Conservation (phyloP, 2,888 invertebrate species). For the Pammene aurita region DNA sequence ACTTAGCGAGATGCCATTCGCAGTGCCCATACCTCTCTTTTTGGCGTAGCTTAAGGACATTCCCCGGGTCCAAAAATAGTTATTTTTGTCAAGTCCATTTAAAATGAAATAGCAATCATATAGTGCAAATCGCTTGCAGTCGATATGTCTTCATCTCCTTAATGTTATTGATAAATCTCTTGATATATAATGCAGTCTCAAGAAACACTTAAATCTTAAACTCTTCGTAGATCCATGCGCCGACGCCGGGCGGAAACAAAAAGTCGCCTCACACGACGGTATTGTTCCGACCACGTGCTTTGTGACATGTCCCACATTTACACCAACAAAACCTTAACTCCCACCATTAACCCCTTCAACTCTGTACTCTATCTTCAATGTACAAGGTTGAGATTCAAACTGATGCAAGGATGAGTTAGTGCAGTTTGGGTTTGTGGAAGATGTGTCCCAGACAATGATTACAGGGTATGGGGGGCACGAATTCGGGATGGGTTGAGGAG, state of each 20-base stretch:
- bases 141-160: too few relatives aligned
- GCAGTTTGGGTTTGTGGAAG: neutral
- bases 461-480: slow-evolving; percentile 37
- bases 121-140: too few relatives aligned
- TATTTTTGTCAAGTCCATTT: too few relatives aligned
- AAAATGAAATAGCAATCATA: too few relatives aligned
- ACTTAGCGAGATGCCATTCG: too few relatives aligned
- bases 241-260: slow-evolving; percentile 57
- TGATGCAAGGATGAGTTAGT: neutral
- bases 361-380: neutral
- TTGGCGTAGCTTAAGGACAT: too few relatives aligned
- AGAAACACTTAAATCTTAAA: slow-evolving; percentile 3
- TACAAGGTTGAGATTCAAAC: neutral
- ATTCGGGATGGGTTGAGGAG: slow-evolving; percentile 33
- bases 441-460: slow-evolving; percentile 35
- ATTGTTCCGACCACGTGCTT: slow-evolving; percentile 52
- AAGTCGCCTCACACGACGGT: slow-evolving; percentile 67
- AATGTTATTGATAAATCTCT: too few relatives aligned
- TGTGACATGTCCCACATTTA: slow-evolving; percentile 24
- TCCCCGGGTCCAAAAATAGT: too few relatives aligned
- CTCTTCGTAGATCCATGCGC: slow-evolving; percentile 30
- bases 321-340: neutral
- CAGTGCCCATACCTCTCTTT: too few relatives aligned
- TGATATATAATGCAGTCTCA: neutral
- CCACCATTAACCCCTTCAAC: neutral